Percentiles rank a stretch among this genome's conserved stretches.
Conservation (phyloP, 2,888 invertebrate species). For the Hypomecis punctinalis region DNA sequence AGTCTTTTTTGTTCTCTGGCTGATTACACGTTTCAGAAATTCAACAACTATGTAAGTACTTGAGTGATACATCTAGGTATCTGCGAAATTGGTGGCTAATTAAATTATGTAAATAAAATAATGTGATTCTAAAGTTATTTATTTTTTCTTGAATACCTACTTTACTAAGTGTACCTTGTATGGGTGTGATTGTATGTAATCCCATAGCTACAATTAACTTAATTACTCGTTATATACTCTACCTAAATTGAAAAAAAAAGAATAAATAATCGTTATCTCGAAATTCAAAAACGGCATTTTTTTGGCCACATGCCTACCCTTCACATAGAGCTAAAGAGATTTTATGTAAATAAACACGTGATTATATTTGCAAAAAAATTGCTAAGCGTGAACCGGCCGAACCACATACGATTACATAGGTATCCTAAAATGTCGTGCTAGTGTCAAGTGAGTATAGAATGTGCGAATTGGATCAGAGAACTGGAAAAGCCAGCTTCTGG, state of each 20-base stretch:
- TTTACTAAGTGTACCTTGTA: no score
- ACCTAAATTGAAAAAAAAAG: no score
- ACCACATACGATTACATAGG: slow-evolving; percentile 24
- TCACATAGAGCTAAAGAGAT: not conserved
- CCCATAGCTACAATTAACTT: no score
- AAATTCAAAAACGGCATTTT: no score
- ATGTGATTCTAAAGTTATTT: no score
- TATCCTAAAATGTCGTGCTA: slow-evolving; percentile 41
- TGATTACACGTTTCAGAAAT: not conserved
- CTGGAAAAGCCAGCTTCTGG: slow-evolving; percentile 83
- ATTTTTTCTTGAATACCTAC: no score
- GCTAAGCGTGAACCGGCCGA: slow-evolving; percentile 5
- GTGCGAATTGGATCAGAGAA: slow-evolving; percentile 80
- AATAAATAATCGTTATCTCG: no score
- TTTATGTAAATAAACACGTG: slow-evolving; percentile 3
- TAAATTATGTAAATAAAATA: not conserved
- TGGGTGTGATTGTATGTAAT: no score
- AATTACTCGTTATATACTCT: no score
- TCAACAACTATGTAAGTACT: not conserved
- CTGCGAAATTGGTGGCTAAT: not conserved
- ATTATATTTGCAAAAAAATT: slow-evolving; percentile 11
- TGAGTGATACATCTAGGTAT: not conserved
- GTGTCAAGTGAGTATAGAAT: slow-evolving; percentile 67
- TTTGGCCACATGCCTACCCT: not conserved
- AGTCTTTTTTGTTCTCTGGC: not conserved